Conservation (phyloP, 2,113 vertebrate genomes). For the Drymodes brunneopygia region DNA sequence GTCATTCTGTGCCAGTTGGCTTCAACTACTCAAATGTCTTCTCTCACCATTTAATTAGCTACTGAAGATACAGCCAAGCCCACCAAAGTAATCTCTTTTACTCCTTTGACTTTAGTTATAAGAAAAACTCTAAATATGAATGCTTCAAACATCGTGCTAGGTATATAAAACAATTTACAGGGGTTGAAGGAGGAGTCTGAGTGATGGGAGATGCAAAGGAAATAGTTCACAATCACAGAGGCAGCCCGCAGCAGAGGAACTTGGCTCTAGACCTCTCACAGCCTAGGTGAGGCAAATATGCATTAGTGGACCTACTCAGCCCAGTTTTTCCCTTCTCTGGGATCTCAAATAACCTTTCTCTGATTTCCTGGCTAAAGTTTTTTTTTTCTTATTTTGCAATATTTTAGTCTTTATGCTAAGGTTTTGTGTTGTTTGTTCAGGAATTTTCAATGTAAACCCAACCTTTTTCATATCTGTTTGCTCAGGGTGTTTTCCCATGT, state of each 20-base stretch:
- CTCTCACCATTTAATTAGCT: conserved; percentile 19
- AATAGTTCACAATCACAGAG: neutral
- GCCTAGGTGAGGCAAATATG: neutral
- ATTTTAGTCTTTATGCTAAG: neutral
- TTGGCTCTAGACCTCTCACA: neutral
- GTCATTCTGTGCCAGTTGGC: conserved; percentile 27
- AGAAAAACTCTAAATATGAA: neutral
- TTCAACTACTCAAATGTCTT: neutral
- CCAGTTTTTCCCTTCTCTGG: neutral
- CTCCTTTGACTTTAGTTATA: neutral
- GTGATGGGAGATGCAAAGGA: neutral
- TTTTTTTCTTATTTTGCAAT: neutral
- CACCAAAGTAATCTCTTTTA: neutral
- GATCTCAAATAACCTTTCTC: neutral
- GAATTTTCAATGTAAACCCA: neutral
- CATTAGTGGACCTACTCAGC: neutral
- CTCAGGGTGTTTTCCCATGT: neutral
- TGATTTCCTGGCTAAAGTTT: neutral
- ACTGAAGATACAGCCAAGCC: neutral
- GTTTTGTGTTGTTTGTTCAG: neutral
- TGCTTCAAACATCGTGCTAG: neutral
- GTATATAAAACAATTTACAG: neutral
- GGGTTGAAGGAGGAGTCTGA: neutral
- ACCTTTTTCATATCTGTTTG: neutral
- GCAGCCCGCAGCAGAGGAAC: neutral